Percentiles rank a stretch among this genome's conserved stretches.
Evolutionary conservation across 2,888 invertebrate genomes (phyloP).

Genomic region (Drosophila phalerata): DNA sequence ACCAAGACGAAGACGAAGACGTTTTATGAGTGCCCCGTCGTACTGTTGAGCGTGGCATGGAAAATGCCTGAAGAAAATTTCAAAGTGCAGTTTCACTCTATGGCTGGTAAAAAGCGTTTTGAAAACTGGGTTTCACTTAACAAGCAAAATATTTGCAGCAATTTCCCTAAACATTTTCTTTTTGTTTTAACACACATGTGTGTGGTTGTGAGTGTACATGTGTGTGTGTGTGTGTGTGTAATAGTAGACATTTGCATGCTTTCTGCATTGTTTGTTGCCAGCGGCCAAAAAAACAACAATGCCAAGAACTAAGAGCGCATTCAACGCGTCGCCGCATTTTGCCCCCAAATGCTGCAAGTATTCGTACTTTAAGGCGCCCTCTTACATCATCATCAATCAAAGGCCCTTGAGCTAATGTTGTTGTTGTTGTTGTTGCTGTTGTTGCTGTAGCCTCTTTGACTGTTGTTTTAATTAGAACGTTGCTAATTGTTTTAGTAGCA

Average conservation of each 20-base stretch:
- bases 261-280: constrained; percentile 48
- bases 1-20: constrained; percentile 43
- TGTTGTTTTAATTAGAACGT: constrained; percentile 77
- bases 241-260: constrained; percentile 69
- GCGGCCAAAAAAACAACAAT: constrained; percentile 51
- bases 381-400: constrained; percentile 74
- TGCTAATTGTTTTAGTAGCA: constrained; percentile 80
- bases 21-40: constrained; percentile 32
- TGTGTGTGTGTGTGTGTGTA: constrained; percentile 45
- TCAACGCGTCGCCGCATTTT: constrained; percentile 47
- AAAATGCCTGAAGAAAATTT: constrained; percentile 76
- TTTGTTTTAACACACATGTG: constrained; percentile 40
- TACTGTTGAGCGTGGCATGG: constrained; percentile 26
- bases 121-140: constrained; percentile 80
- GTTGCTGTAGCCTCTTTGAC: constrained; percentile 40
- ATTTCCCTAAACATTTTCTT: constrained; percentile 82
- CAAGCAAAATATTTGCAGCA: constrained; percentile 82
- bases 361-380: constrained; percentile 60
- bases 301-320: constrained; percentile 37
- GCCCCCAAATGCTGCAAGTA: constrained; percentile 56
- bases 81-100: constrained; percentile 49
- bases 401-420: constrained; percentile 37
- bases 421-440: too few relatives aligned
- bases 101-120: constrained; percentile 54
- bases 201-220: constrained; percentile 19